Base-by-base conservation (phyloP, 2,797 vertebrate genomes). In the Bufotes viridis region DNA sequence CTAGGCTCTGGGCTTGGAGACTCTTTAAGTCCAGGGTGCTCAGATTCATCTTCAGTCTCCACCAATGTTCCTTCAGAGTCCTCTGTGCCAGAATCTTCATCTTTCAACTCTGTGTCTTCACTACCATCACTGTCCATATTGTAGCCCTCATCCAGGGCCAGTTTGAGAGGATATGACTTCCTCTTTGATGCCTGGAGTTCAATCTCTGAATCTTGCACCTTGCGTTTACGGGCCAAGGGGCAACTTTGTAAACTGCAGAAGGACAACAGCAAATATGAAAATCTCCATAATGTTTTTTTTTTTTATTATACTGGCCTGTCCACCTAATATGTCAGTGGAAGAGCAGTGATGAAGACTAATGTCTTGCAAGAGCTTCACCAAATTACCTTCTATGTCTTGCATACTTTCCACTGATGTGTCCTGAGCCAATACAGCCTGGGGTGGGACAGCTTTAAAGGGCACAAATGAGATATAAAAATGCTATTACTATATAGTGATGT, bases 401-500 rank as follows among this genome's bases (percentile, higher is more conserved):
- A 91, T 99, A 98, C 95, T 98, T 98, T 92, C 97, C 97, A 95
- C 97, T 97, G 93, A 96, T 96, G 90, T 99, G 98, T 93, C 98
- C 98, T 69, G 96, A 97, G 95, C 97, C 98, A 2, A 96, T 96
- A 94, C 98, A 99, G 95, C 98, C 98, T 90, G 97, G 97, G 90
- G 97, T 99, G 90, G 98, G 98, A 93, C 98, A 99, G 96, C 98
- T 99, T 94, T 93, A 93, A 93, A 92, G 90, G 92, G 88, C 91
- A 89, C 92, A 65, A 93, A 87, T 24, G 17, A 82, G 55, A 87
- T 26, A 80, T 15, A 72, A 87, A 60, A 83, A 81, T 67, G 17
- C 75, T n/a, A 51, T 78, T 55, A 78, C 51, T 15, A 55, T 24
- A 55, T 78, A n/a, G 42, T 11, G 17, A 42, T 80, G 42, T 58